phyloP scores from a whole-genome alignment of 2,888 invertebrate species.

The Listrodromus nycthemerus region DNA sequence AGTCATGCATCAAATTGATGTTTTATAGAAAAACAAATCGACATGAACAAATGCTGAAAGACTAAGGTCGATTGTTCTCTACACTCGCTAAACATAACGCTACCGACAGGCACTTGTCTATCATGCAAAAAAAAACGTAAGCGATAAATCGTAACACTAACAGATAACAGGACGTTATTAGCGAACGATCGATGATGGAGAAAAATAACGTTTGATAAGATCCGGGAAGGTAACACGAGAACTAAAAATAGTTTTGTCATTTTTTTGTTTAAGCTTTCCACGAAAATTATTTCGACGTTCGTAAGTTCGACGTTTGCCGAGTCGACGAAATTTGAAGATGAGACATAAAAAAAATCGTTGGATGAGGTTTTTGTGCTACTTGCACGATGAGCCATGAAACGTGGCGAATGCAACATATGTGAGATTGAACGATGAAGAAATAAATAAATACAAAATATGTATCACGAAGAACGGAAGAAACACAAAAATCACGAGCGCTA shows the following conservation, averaged over 20 bases:
- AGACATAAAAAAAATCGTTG: slow-evolving; percentile 36
- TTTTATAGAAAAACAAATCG: slow-evolving; percentile 24
- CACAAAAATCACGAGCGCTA: background rate
- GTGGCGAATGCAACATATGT: background rate
- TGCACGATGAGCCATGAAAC: background rate
- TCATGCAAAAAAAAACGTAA: slow-evolving; percentile 58
- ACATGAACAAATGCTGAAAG: slow-evolving; percentile 22
- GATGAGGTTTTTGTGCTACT: background rate
- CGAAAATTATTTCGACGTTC: too few species aligned
- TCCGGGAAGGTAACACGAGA: slow-evolving; percentile 19
- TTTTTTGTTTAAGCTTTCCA: background rate
- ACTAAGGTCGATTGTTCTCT: slow-evolving; percentile 40
- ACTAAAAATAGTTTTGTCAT: background rate
- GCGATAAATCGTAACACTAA: slow-evolving; percentile 28
- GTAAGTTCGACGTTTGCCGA: background rate
- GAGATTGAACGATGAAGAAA: slow-evolving; percentile 53
- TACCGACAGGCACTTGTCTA: slow-evolving; percentile 62
- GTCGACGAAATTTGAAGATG: slow-evolving; percentile 11
- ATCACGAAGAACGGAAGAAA: background rate
- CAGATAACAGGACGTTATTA: slow-evolving; percentile 39
- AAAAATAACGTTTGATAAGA: slow-evolving; percentile 44
- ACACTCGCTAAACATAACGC: slow-evolving; percentile 34
- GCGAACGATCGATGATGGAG: slow-evolving; percentile 60
- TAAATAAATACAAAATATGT: background rate
- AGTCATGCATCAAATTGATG: slow-evolving; percentile 64